These are phyloP conservation scores for Whitmania pigra DNA, from an alignment of 1,140 invertebrate species.

Conservation along the genomic window DNA sequence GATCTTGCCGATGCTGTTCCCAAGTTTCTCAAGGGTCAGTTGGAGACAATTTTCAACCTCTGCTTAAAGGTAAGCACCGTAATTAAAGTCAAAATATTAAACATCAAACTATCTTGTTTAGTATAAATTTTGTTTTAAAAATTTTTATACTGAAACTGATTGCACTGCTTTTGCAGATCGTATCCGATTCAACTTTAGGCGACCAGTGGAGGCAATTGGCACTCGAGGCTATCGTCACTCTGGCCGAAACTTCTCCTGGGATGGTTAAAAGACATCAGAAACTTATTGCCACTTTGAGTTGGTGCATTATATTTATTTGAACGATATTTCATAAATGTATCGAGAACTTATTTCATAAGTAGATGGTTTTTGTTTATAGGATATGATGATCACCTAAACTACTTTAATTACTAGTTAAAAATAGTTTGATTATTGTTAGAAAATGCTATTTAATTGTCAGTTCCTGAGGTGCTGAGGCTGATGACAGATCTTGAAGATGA, in stretches of 20 bases:
- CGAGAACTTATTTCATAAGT: too few species aligned
- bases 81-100: not conserved
- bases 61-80: conserved; percentile 61
- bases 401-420: not conserved
- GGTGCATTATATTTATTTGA: conserved; percentile 19
- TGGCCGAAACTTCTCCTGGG: conserved; percentile 83
- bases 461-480: conserved; percentile 74
- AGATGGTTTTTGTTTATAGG: too few species aligned
- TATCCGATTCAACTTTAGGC: conserved; percentile 58
- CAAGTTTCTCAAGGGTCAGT: conserved; percentile 73
- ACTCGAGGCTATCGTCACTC: conserved; percentile 81
- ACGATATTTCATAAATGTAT: too few species aligned
- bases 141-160: too few species aligned
- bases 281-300: conserved; percentile 54
- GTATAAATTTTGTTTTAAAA: too few species aligned
- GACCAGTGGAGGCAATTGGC: conserved; percentile 79
- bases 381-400: conserved; percentile 5
- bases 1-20: conserved; percentile 84
- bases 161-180: conserved; percentile 38
- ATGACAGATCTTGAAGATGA: conserved; percentile 96
- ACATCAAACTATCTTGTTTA: too few species aligned
- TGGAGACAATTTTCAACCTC: conserved; percentile 74
- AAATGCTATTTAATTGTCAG: conserved; percentile 29
- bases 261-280: conserved; percentile 79
- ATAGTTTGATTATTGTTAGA: not conserved